Conservation (phyloP, 1,140 invertebrate genomes). For the Drosophila murphyi region DNA sequence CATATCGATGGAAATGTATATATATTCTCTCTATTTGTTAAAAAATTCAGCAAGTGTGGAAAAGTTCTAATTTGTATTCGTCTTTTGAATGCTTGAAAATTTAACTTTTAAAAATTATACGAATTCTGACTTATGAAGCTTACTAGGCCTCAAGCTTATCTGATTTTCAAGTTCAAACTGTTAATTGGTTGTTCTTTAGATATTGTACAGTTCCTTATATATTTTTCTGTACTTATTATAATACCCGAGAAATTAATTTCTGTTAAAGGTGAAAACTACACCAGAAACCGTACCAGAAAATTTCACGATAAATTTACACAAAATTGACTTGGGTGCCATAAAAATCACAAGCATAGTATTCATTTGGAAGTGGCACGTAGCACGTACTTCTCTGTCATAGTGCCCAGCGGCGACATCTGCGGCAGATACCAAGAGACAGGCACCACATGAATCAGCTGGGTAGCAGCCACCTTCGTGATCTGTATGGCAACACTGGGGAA, state of each 20-base stretch:
- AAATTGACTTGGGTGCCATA: no score
- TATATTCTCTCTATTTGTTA: neutral
- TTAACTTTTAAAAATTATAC: no score
- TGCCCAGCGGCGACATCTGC: constrained; percentile 48
- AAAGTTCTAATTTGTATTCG: neutral
- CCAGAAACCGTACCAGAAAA: constrained; percentile 28
- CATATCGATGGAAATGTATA: constrained; percentile 3
- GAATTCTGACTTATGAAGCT: no score
- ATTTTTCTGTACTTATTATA: no score
- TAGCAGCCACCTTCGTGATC: constrained; percentile 35
- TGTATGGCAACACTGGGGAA: constrained; percentile 26
- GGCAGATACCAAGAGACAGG: neutral
- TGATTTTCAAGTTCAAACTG: no score
- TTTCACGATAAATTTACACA: no score
- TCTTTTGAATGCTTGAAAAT: neutral
- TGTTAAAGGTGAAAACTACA: constrained; percentile 5
- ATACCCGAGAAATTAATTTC: no score
- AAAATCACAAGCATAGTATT: constrained; percentile 4
- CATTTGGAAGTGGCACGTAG: constrained; percentile 38
- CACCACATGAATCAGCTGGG: constrained; percentile 35
- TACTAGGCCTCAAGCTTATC: no score
- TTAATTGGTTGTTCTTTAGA: no score
- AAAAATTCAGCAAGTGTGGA: neutral
- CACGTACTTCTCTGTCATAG: constrained; percentile 30
- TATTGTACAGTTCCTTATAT: no score